Base-by-base conservation (phyloP, 2,113 vertebrate genomes). In the human region DNA sequence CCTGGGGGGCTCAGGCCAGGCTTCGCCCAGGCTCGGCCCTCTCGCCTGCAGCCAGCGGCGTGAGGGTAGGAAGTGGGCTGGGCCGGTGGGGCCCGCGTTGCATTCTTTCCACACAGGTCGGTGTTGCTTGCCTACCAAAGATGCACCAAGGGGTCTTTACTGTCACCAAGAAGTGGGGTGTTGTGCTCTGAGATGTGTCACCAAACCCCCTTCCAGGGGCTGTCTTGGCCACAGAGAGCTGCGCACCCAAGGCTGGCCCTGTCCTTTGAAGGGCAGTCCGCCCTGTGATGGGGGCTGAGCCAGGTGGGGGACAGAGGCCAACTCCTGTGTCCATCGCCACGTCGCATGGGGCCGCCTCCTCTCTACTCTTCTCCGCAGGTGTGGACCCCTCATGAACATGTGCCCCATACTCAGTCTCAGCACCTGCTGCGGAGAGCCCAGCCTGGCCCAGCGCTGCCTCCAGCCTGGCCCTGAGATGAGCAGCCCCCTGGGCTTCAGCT, bases 271-370 rank as follows among this genome's bases (percentile, higher is more conserved):
- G 9, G 59, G 55, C 40, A 48, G 48, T 12, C 61, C 6, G 4
- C 4, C 1, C 1, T 0, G 64, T 0, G 8, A 38, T 1, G 17
- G n/a, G 3, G 61, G n/a, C 16, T 0, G 3, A 70, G 59, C 50
- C 6, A 30, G 13, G 70, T 0, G 18, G 17, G 38, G 17, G 57
- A 32, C 0, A 18, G 16, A 91, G 76, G 59, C 43, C n/a, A 38
- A 6, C 59, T 10, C 22, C 27, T 30, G 12, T 30, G 61, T 64
- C 61, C 5, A 11, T 64, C 27, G 1, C 2, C 27, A 64, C 61
- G 12, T 64, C 27, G 2, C 5, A 1, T 2, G 12, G 61, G 61
- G 27, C 27, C 2, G 3, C 50, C 6, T 16, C 45, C 25, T 35
- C 32, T 50, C 22, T n/a, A 10, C 40, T 68, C 32, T 11, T 0